Evolutionary conservation across 2,113 vertebrate species (phyloP).

Genomic region (Dipodomys stephensi): DNA sequence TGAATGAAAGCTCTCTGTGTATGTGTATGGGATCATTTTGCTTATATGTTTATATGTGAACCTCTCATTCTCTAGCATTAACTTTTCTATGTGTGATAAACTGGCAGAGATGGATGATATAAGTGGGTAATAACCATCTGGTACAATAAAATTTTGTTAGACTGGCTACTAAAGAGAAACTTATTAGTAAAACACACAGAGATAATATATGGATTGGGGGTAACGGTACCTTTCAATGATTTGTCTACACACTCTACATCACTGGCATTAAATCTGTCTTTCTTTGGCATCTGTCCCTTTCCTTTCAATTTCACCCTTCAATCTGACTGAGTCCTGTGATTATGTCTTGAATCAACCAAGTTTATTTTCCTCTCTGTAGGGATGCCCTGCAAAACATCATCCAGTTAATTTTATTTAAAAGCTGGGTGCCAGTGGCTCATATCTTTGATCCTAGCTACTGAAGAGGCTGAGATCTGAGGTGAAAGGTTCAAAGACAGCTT

Average conservation of each 20-base stretch:
- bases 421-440: too few relatives aligned
- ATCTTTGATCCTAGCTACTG: too few relatives aligned
- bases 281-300: background rate
- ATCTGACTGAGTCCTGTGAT: background rate
- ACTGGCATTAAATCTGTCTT: background rate
- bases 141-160: background rate
- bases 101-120: background rate
- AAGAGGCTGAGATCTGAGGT: too few relatives aligned
- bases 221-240: background rate
- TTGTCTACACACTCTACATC: background rate
- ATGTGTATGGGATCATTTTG: background rate
- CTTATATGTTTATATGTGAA: background rate
- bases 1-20: background rate
- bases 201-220: background rate
- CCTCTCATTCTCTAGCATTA: background rate
- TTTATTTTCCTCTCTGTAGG: background rate
- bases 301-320: background rate
- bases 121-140: background rate
- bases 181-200: background rate
- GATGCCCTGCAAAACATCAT: background rate
- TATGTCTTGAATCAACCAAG: background rate
- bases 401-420: background rate
- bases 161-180: background rate
- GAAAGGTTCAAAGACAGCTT: too few relatives aligned
- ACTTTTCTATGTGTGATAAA: constrained; percentile 1